These are phyloP conservation scores for Pachliopta kotzebuea DNA, from an alignment of 2,888 invertebrate genomes.

Conservation along the genomic window DNA sequence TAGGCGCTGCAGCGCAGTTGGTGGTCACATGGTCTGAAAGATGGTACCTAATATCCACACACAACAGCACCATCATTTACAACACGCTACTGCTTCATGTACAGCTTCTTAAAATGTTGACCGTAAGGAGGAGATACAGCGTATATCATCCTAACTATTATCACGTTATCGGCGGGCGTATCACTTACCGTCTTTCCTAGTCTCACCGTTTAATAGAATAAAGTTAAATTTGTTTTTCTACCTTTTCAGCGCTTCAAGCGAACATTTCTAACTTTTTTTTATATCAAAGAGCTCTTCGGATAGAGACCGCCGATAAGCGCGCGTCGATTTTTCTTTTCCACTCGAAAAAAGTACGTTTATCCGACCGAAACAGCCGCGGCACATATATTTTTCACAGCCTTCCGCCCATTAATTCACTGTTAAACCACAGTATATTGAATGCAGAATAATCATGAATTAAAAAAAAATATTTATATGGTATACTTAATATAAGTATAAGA, in stretches of 20 bases:
- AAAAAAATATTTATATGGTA: no score
- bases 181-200: no score
- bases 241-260: conserved; percentile 2
- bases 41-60: background rate
- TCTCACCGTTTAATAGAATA: no score
- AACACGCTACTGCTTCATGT: no score
- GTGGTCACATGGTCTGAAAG: conserved; percentile 12
- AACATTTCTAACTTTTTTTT: conserved; percentile 13
- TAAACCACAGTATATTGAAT: conserved; percentile 29
- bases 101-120: no score
- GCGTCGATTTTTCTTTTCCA: conserved; percentile 31
- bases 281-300: conserved; percentile 17
- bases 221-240: background rate
- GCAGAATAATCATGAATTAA: conserved; percentile 2
- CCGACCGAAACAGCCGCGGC: conserved; percentile 29
- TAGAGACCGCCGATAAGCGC: conserved; percentile 23
- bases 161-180: no score
- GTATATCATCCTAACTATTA: no score
- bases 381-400: conserved; percentile 40
- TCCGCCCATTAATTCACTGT: conserved; percentile 38
- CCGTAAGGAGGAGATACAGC: no score
- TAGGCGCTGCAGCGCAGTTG: conserved; percentile 6
- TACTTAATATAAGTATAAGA: no score
- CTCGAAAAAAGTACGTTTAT: conserved; percentile 25
- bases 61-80: no score